Evolutionary conservation across 2,888 invertebrate species (phyloP).

Genomic region (Helleia helle): DNA sequence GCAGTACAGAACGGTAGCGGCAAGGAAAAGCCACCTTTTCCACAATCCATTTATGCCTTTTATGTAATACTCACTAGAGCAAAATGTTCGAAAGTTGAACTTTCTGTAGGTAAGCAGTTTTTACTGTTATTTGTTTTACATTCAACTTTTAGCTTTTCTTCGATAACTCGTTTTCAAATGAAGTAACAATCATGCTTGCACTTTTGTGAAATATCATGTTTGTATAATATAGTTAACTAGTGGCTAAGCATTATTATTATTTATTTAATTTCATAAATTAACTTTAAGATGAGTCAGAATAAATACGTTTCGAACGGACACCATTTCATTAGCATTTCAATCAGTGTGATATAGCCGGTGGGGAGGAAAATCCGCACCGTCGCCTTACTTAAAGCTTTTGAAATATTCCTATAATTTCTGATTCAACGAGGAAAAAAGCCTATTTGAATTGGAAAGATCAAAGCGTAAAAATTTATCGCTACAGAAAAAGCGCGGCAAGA

Average conservation of each 20-base stretch:
- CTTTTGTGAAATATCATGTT: too few relatives aligned
- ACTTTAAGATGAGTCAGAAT: constrained; percentile 52
- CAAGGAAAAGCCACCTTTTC: not conserved
- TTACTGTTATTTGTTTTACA: too few relatives aligned
- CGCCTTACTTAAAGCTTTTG: constrained; percentile 69
- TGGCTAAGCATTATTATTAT: too few relatives aligned
- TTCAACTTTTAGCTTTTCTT: too few relatives aligned
- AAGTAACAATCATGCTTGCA: too few relatives aligned
- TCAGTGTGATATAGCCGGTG: constrained; percentile 67
- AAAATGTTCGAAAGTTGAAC: too few relatives aligned
- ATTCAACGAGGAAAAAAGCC: constrained; percentile 63
- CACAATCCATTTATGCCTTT: not conserved
- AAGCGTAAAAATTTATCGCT: constrained; percentile 69
- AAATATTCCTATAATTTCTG: constrained; percentile 72
- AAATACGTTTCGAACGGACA: constrained; percentile 63
- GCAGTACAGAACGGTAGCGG: constrained; percentile 13
- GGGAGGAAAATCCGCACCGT: constrained; percentile 66
- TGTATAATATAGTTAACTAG: too few relatives aligned
- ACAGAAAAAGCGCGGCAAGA: constrained; percentile 55
- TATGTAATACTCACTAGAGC: too few relatives aligned
- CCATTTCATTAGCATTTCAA: constrained; percentile 71
- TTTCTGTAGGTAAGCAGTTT: too few relatives aligned
- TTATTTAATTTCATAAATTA: constrained; percentile 50
- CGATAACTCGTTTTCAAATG: too few relatives aligned
- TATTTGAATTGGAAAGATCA: constrained; percentile 73